phyloP scores from a whole-genome alignment of 2,797 vertebrate genomes.

The Cynodonichthys magdalenae region DNA sequence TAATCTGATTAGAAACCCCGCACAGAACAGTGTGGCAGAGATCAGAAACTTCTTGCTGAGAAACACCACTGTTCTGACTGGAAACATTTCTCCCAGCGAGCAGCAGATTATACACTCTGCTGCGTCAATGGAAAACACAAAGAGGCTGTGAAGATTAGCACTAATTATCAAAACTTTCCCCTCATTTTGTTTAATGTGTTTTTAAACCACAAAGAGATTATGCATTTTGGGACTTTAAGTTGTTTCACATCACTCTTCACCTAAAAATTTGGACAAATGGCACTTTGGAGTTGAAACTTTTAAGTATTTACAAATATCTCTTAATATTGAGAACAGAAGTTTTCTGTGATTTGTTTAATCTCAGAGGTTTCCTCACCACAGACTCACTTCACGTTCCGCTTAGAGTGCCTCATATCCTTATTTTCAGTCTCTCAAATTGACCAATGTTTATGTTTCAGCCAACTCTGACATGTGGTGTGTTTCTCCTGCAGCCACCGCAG shows the following conservation, averaged over 20 bases:
- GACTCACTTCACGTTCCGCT: conserved; percentile 36
- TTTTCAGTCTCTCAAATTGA: conserved; percentile 59
- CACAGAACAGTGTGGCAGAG: conserved; percentile 62
- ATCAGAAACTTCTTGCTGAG: conserved; percentile 64
- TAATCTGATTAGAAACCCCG: conserved; percentile 72
- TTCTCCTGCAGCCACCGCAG: conserved; percentile 64
- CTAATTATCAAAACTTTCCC: conserved; percentile 27
- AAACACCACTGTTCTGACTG: conserved; percentile 49
- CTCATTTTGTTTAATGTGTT: conserved; percentile 1
- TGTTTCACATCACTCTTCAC: neutral
- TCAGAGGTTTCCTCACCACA: conserved; percentile 28
- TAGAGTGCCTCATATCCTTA: conserved; percentile 52
- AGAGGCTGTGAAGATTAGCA: conserved; percentile 22
- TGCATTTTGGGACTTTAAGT: neutral
- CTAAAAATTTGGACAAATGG: neutral
- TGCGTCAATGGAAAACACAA: conserved; percentile 44
- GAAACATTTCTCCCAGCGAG: conserved; percentile 42
- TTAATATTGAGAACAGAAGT: conserved; percentile 2
- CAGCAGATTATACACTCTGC: conserved; percentile 48
- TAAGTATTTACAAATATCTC: neutral
- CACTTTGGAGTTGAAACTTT: neutral
- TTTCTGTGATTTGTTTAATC: conserved; percentile 12
- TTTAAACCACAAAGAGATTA: neutral
- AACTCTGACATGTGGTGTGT: conserved; percentile 69
- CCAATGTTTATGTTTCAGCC: conserved; percentile 67